Percentiles rank a stretch among this genome's conserved stretches.
These are phyloP conservation scores for Bellardia pandia DNA, from an alignment of 2,888 invertebrate genomes.

Conservation along the genomic window DNA sequence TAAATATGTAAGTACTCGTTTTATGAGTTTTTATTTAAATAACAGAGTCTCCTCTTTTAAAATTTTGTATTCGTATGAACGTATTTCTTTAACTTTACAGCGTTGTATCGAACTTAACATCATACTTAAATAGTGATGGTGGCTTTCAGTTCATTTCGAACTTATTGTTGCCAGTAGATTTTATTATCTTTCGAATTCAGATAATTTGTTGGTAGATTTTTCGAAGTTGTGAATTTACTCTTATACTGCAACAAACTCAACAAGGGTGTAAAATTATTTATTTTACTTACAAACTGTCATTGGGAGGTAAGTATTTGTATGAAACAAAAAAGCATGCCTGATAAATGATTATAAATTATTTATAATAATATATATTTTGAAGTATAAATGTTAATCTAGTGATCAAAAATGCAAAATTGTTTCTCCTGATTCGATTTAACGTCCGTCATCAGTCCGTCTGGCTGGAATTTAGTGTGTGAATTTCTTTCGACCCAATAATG, in stretches of 20 bases:
- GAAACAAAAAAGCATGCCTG: too few relatives aligned
- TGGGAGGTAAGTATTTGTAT: too few relatives aligned
- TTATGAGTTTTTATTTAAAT: neutral
- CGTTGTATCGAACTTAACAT: neutral
- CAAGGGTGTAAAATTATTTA: too few relatives aligned
- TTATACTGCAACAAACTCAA: neutral
- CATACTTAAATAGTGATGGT: neutral
- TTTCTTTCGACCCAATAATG: too few relatives aligned
- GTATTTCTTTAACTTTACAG: neutral
- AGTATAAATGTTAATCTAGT: too few relatives aligned
- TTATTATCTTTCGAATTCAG: neutral
- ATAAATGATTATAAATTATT: too few relatives aligned
- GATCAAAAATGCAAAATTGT: too few relatives aligned
- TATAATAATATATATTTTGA: too few relatives aligned
- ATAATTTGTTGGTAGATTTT: neutral
- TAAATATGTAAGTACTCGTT: neutral
- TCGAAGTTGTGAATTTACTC: neutral
- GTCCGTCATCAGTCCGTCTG: too few relatives aligned
- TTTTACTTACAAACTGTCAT: too few relatives aligned
- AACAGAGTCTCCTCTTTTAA: constrained; percentile 13
- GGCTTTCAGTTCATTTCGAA: constrained; percentile 4
- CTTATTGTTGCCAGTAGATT: neutral
- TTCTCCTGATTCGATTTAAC: too few relatives aligned
- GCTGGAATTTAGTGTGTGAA: too few relatives aligned
- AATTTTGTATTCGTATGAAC: neutral